Evolutionary conservation across 1,140 invertebrate species (phyloP).

Genomic region (Euschistus heros): DNA sequence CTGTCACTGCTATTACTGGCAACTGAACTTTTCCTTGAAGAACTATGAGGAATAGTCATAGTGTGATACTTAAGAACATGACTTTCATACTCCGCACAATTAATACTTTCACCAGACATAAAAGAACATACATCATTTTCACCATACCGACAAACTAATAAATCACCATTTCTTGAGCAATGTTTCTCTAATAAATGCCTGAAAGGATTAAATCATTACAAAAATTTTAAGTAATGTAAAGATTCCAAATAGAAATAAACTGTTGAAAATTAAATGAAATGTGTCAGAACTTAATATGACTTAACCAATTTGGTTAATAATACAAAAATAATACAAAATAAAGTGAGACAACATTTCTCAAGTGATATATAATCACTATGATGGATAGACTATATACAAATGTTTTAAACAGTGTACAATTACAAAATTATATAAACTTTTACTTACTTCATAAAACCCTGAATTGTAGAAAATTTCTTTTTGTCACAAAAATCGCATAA

Average conservation of each 20-base stretch:
- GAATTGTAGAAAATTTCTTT: slow-evolving; percentile 11
- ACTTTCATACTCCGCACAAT: slow-evolving; percentile 76
- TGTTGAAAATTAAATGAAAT: too few species aligned
- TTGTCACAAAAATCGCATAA: slow-evolving; percentile 20
- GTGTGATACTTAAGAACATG: slow-evolving; percentile 71
- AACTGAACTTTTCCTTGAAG: slow-evolving; percentile 18
- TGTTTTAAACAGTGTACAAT: too few species aligned
- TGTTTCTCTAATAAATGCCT: slow-evolving; percentile 73
- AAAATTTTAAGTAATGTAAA: background rate
- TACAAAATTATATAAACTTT: too few species aligned
- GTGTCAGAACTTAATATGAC: too few species aligned
- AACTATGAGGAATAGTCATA: background rate
- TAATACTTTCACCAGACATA: slow-evolving; percentile 77
- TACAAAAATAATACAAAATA: background rate
- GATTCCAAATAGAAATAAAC: too few species aligned
- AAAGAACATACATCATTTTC: slow-evolving; percentile 77
- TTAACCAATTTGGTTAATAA: background rate
- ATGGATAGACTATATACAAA: too few species aligned
- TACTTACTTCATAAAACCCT: slow-evolving; percentile 21
- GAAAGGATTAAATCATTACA: slow-evolving; percentile 26
- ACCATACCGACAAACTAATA: slow-evolving; percentile 80
- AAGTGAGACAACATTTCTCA: too few species aligned
- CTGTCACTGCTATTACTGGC: slow-evolving; percentile 12
- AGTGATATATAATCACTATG: too few species aligned
- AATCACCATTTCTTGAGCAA: slow-evolving; percentile 77